Evolutionary conservation across 2,113 vertebrate genomes (phyloP).

Genomic region (Tachuris rubrigastra): DNA sequence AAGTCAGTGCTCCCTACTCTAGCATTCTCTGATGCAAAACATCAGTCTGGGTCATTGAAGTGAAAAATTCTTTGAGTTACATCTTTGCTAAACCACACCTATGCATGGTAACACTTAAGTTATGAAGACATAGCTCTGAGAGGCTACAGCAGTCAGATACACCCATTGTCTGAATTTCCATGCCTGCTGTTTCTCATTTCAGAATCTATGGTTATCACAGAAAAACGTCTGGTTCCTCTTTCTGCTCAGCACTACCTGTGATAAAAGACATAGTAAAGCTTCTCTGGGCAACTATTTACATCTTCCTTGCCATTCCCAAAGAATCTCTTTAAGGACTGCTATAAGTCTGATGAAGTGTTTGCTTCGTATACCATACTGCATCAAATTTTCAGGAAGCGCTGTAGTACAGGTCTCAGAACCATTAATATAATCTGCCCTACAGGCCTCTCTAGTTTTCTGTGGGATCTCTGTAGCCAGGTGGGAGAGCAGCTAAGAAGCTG

Average conservation of each 20-base stretch:
- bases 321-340: neutral
- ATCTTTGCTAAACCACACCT: neutral
- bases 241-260: neutral
- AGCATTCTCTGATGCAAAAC: neutral
- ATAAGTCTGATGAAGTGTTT: neutral
- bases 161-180: neutral
- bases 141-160: neutral
- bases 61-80: neutral
- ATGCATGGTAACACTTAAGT: neutral
- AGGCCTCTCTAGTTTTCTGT: neutral
- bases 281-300: neutral
- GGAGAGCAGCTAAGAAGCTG: neutral
- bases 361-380: neutral
- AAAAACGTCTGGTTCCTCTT: neutral
- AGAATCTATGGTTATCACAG: neutral
- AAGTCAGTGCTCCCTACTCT: neutral
- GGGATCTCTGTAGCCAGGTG: neutral
- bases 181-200: conserved; percentile 9
- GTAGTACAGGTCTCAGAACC: neutral
- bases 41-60: neutral
- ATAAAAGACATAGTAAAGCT: neutral
- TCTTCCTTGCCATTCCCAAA: neutral
- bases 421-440: neutral
- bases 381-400: neutral
- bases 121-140: neutral